Conservation (phyloP, 2,888 invertebrate species). For the Pseudolycoriella hygida region DNA sequence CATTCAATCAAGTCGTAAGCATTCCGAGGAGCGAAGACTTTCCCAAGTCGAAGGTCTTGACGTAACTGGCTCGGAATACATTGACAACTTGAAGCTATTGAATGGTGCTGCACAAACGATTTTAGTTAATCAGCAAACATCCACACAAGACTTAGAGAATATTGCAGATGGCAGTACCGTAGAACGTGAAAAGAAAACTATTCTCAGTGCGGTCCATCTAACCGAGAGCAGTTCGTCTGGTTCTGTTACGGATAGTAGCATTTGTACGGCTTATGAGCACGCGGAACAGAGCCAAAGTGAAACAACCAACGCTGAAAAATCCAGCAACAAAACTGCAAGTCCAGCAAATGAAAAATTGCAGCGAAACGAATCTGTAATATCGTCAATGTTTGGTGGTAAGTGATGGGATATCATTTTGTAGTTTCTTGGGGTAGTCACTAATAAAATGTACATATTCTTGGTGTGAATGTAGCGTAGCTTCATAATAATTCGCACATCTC, state of each 20-base stretch:
- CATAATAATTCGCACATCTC: no score
- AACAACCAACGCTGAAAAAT: not conserved
- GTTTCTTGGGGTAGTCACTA: not conserved
- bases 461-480: no score
- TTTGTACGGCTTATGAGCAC: conserved; percentile 41
- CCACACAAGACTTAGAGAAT: conserved; percentile 20
- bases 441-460: not conserved
- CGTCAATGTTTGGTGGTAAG: conserved; percentile 31
- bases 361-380: conserved; percentile 16
- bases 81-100: no score
- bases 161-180: not conserved
- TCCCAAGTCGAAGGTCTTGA: conserved; percentile 17
- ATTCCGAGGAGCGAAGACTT: conserved; percentile 32
- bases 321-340: not conserved
- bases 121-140: not conserved
- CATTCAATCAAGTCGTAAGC: conserved; percentile 19
- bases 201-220: conserved; percentile 22
- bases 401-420: conserved; percentile 5
- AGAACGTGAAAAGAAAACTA: conserved; percentile 5
- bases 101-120: no score
- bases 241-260: conserved; percentile 41
- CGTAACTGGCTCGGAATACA: conserved; percentile 21
- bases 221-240: conserved; percentile 45
- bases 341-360: not conserved
- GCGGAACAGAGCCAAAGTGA: conserved; percentile 8